phyloP scores from a whole-genome alignment of 1,140 invertebrate species.

The Ladona fulva region DNA sequence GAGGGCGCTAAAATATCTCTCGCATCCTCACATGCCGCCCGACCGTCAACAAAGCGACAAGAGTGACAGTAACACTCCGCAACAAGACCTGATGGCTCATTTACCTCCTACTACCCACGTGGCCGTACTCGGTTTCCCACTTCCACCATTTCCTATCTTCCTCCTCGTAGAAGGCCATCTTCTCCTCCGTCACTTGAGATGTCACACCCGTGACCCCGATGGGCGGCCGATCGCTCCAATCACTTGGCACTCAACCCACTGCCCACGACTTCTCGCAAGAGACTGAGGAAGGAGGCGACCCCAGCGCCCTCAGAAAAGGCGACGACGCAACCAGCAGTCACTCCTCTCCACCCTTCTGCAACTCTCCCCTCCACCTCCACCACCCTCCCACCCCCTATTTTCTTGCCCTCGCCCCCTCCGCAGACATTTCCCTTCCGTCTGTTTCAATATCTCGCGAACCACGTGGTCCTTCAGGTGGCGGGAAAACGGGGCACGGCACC shows the following conservation, averaged over 20 bases:
- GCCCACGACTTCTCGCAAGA: neutral
- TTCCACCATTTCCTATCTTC: neutral
- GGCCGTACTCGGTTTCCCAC: neutral
- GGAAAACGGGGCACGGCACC: too few species aligned
- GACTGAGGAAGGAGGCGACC: neutral
- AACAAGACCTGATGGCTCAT: too few species aligned
- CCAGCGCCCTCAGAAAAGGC: neutral
- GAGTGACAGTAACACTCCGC: too few species aligned
- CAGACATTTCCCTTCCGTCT: neutral
- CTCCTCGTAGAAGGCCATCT: neutral
- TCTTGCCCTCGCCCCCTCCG: neutral
- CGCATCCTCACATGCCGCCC: too few species aligned
- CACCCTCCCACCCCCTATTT: neutral
- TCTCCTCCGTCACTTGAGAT: too few species aligned
- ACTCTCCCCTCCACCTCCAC: neutral
- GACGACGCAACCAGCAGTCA: neutral
- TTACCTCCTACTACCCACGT: neutral
- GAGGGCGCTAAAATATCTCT: too few species aligned
- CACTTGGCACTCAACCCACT: neutral
- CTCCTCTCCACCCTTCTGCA: neutral
- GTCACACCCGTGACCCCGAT: neutral
- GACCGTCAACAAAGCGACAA: too few species aligned
- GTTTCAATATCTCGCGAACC: too few species aligned
- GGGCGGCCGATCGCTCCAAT: neutral
- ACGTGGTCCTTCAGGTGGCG: too few species aligned